Evolutionary conservation across 2,888 invertebrate genomes (phyloP).

Genomic region (Napeogenes inachia): DNA sequence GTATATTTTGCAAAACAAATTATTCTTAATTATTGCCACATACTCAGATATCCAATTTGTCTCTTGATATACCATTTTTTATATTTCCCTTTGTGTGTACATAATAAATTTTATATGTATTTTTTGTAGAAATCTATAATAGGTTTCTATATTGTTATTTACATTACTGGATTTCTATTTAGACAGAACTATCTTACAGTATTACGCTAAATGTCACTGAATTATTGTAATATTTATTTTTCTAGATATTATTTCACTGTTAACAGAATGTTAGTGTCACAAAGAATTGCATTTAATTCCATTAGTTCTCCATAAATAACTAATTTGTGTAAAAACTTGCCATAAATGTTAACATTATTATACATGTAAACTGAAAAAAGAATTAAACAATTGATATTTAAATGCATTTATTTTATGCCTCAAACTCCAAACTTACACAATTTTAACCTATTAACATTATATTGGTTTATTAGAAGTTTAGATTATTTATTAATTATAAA

Average conservation of each 20-base stretch:
- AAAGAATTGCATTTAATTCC: conserved; percentile 30
- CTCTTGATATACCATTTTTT: not conserved
- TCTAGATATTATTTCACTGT: conserved; percentile 8
- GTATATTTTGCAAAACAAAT: too few species aligned
- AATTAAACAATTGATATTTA: conserved; percentile 15
- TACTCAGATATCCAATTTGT: too few species aligned
- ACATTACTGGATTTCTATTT: conserved; percentile 2
- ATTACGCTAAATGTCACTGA: not conserved
- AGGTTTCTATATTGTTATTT: not conserved
- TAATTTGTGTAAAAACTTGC: conserved; percentile 32
- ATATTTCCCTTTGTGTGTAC: not conserved
- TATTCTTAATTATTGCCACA: too few species aligned
- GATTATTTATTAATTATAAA: too few species aligned
- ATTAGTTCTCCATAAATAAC: too few species aligned
- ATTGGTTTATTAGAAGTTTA: too few species aligned
- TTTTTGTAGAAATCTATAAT: not conserved
- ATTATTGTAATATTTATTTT: conserved; percentile 3
- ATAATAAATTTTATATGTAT: conserved; percentile 4
- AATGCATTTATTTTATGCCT: not conserved
- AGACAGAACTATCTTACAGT: not conserved
- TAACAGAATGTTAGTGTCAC: conserved; percentile 16
- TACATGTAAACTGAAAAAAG: conserved; percentile 23
- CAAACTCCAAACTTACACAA: not conserved
- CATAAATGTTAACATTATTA: conserved; percentile 35
- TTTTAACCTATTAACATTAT: not conserved